Percentiles rank a stretch among this genome's conserved stretches.
phyloP scores from a whole-genome alignment of 2,797 vertebrate genomes.

The Rhynchotus rufescens region DNA sequence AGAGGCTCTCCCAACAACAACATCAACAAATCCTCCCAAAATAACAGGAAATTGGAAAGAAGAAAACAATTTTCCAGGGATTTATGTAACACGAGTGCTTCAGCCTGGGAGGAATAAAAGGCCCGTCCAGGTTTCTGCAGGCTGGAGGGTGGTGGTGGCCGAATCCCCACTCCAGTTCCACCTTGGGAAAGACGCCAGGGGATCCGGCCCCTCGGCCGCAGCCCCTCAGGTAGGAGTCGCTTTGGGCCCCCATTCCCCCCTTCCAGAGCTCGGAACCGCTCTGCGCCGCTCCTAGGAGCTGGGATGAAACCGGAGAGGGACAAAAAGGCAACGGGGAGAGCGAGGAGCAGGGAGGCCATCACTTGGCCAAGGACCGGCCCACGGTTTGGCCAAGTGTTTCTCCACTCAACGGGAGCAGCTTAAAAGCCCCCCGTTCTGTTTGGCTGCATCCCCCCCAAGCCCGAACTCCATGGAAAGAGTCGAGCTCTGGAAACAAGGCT shows the following conservation, averaged over 20 bases:
- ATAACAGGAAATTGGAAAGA: not conserved
- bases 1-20: not conserved
- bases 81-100: not conserved
- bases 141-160: not conserved
- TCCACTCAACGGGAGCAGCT: not conserved
- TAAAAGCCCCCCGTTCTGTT: not conserved
- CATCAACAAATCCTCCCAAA: not conserved
- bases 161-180: not conserved
- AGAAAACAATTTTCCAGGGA: not conserved
- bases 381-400: no score
- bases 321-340: not conserved
- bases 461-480: not conserved
- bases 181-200: not conserved
- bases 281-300: not conserved
- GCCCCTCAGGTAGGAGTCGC: not conserved
- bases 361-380: not conserved
- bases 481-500: not conserved
- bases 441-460: not conserved
- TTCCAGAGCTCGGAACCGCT: not conserved
- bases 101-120: not conserved
- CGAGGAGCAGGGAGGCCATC: not conserved
- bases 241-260: not conserved
- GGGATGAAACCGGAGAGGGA: not conserved
- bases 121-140: not conserved
- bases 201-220: not conserved